These are phyloP conservation scores for Marasmarcha lunaedactyla DNA, from an alignment of 2,888 invertebrate genomes.

Conservation along the genomic window DNA sequence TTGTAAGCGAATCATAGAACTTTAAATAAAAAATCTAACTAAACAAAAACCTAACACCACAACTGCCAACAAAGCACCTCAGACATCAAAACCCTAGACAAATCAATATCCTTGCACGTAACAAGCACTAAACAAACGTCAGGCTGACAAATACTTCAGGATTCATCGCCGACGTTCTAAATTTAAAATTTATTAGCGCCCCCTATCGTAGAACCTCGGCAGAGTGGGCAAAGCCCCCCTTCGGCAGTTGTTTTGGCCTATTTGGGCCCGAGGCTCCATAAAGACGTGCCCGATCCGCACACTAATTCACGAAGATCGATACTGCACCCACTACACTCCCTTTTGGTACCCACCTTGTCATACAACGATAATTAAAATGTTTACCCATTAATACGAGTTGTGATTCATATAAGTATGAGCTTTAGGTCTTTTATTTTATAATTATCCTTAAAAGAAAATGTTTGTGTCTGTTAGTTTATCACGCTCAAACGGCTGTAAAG, in stretches of 20 bases:
- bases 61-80: too few species aligned
- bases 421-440: too few species aligned
- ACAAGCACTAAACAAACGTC: background rate
- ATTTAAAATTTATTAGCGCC: conserved; percentile 5
- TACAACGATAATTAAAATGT: conserved; percentile 50
- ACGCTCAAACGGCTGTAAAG: too few species aligned
- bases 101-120: background rate
- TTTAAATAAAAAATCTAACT: too few species aligned
- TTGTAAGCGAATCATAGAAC: too few species aligned
- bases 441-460: too few species aligned
- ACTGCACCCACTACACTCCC: conserved; percentile 59
- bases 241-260: conserved; percentile 63
- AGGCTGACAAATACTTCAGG: background rate
- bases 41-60: too few species aligned
- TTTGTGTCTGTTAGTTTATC: too few species aligned
- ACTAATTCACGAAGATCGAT: conserved; percentile 70
- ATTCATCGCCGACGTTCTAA: conserved; percentile 3
- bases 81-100: background rate
- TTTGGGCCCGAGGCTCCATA: conserved; percentile 64
- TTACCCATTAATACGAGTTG: conserved; percentile 20
- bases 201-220: background rate
- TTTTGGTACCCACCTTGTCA: conserved; percentile 50
- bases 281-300: conserved; percentile 66
- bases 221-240: conserved; percentile 37
- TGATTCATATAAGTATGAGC: conserved; percentile 2